Evolutionary conservation across 2,888 invertebrate species (phyloP), one percentile per base, ranked within the genome.

Genomic region (Sussaba pulchella): DNA sequence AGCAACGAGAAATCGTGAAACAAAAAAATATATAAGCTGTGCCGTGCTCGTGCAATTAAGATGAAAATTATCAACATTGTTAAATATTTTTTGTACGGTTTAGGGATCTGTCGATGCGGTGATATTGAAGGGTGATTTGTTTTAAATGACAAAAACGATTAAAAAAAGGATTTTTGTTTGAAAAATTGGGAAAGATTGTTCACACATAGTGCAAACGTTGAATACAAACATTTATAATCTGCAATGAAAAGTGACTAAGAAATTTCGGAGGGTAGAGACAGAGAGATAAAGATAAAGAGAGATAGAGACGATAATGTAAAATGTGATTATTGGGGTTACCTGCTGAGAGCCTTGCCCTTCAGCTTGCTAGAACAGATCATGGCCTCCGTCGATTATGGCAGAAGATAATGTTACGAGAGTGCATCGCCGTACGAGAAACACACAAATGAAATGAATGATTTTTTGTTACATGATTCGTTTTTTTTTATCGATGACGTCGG

Each of bases 271-370:
- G 57, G 72, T 45, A 31, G 61, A 52, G 41, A 57, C 24, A 73
- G 24, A 61, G 19, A 73, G 50, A 80, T 45, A 74, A 39, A 57
- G 57, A 82, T 79, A 85, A 82, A 59, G 63, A 73, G 57, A 80
- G 67, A 74, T 63, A 52, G 76, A 73, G 71, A 72, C 78, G 66
- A 83, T 87, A 87, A 86, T 87, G 88, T 89, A 89, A 89, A 91
- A 92, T 89, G 90, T 92, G 92, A 66, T 90, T 92, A 89, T 91
- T 26, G 93, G 94, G 94, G 95, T 95, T 94, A 96, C 96, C 96
- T 96, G 95, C 95, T 95, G 93, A 96, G 93, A 93, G 94, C 95
- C 94, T 96, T 96, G 94, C 96, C 96, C 93, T 95, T 96, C 89
- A 96, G 96, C 95, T 95, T 95, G 95, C 96, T 96, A 93, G 92